phyloP scores from a whole-genome alignment of 2,888 invertebrate genomes.

The Drosophila leonis region DNA sequence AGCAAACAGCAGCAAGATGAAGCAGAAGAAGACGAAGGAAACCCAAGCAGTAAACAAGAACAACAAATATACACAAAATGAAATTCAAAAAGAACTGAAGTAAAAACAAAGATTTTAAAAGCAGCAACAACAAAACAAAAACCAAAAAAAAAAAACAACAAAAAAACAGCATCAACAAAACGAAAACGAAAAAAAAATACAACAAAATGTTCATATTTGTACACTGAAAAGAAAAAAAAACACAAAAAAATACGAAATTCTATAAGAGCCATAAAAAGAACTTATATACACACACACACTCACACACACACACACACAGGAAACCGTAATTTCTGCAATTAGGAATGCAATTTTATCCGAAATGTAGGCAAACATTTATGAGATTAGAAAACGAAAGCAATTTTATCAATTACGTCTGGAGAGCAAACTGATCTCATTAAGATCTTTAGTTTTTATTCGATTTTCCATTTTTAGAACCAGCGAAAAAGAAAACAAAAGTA shows the following conservation, averaged over 20 bases:
- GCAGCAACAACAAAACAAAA: conserved; percentile 69
- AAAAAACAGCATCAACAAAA: conserved; percentile 12
- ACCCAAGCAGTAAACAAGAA: conserved; percentile 24
- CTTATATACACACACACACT: conserved; percentile 15
- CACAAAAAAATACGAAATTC: conserved; percentile 22
- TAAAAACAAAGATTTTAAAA: conserved; percentile 83
- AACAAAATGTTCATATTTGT: conserved; percentile 62
- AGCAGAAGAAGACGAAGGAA: neutral
- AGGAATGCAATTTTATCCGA: conserved; percentile 28
- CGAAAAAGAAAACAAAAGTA: conserved; percentile 26
- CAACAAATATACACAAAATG: conserved; percentile 65
- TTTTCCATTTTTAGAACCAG: conserved; percentile 24
- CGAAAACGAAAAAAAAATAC: conserved; percentile 19
- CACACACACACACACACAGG: neutral
- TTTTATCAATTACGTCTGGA: conserved; percentile 35
- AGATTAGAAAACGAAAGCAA: conserved; percentile 18
- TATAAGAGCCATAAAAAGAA: conserved; percentile 19
- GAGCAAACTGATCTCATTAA: neutral
- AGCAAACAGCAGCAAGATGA: conserved; percentile 28
- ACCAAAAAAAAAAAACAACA: conserved; percentile 42
- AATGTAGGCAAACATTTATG: conserved; percentile 14
- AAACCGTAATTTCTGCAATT: conserved; percentile 13
- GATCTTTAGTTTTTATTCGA: neutral
- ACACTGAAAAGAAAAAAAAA: conserved; percentile 44
- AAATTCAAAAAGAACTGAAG: conserved; percentile 83